A percentile compares a stretch with the other conserved stretches of the same genome.
Evolutionary conservation across 2,797 vertebrate species (phyloP).

Genomic region (Sebastes vulpes): DNA sequence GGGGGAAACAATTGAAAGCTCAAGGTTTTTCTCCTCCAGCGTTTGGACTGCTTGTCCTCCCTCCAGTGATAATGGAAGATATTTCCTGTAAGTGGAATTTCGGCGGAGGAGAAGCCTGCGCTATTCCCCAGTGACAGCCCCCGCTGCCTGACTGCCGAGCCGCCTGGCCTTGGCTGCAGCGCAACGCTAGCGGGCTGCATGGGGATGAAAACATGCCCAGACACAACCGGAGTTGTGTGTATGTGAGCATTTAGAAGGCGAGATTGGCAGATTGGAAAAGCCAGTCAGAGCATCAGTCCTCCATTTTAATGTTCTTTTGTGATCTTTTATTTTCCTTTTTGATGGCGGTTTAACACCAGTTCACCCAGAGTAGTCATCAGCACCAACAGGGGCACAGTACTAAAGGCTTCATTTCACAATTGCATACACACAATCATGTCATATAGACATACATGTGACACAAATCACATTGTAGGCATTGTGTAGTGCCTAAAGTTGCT

Average conservation of each 20-base stretch:
- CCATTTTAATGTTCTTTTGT: not conserved
- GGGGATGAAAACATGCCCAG: not conserved
- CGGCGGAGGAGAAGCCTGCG: not conserved
- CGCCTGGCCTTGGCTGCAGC: constrained; percentile 46
- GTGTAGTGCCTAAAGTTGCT: not conserved
- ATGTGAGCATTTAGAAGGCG: not conserved
- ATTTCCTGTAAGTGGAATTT: constrained; percentile 51
- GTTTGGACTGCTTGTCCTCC: constrained; percentile 44
- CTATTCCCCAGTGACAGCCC: constrained; percentile 16
- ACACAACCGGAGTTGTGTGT: not conserved
- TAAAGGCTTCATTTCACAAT: not conserved
- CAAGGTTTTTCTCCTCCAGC: constrained; percentile 62
- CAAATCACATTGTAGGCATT: not conserved
- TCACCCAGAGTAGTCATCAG: not conserved
- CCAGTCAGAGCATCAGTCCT: not conserved
- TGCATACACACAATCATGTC: not conserved
- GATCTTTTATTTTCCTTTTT: not conserved
- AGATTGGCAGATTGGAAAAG: not conserved
- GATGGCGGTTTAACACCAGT: not conserved
- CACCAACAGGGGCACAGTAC: not conserved
- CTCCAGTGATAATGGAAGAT: constrained; percentile 49
- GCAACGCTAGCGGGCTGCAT: constrained; percentile 22
- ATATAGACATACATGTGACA: not conserved
- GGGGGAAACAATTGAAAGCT: constrained; percentile 45
- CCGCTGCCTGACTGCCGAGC: not conserved